These are phyloP conservation scores for Melanargia galathea DNA, from an alignment of 2,888 invertebrate species.

Conservation along the genomic window DNA sequence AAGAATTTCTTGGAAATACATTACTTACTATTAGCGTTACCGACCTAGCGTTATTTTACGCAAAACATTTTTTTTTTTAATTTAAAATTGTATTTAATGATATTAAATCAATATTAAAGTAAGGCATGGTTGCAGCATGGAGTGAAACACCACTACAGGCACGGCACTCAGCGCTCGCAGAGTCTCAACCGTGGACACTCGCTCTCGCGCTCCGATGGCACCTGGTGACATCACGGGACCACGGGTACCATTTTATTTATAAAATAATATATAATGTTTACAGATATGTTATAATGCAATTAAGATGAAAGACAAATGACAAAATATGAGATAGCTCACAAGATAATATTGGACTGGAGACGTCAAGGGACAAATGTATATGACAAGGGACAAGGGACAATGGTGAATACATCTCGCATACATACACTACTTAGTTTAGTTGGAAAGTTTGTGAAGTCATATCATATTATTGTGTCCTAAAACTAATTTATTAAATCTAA, in stretches of 20 bases:
- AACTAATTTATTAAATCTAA: no score
- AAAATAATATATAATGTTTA: neutral
- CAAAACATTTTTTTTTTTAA: neutral
- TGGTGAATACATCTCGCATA: no score
- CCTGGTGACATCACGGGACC: slow-evolving; percentile 92
- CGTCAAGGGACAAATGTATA: no score
- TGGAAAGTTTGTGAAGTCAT: no score
- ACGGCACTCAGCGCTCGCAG: slow-evolving; percentile 86
- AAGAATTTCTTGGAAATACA: neutral
- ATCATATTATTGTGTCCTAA: no score
- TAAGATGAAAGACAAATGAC: no score
- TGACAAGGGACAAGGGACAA: no score
- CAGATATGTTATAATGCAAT: no score
- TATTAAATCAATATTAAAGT: slow-evolving; percentile 2
- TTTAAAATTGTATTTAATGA: neutral
- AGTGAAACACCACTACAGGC: slow-evolving; percentile 84
- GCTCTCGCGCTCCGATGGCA: slow-evolving; percentile 86
- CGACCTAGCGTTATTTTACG: no score
- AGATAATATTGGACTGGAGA: no score
- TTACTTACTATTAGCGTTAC: neutral
- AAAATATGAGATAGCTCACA: no score
- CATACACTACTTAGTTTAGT: no score
- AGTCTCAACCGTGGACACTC: slow-evolving; percentile 89
- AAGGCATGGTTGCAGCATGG: slow-evolving; percentile 80
- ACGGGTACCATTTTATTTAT: slow-evolving; percentile 73